These are phyloP conservation scores for Petromus typicus DNA, from an alignment of 2,113 vertebrate species.

Conservation along the genomic window DNA sequence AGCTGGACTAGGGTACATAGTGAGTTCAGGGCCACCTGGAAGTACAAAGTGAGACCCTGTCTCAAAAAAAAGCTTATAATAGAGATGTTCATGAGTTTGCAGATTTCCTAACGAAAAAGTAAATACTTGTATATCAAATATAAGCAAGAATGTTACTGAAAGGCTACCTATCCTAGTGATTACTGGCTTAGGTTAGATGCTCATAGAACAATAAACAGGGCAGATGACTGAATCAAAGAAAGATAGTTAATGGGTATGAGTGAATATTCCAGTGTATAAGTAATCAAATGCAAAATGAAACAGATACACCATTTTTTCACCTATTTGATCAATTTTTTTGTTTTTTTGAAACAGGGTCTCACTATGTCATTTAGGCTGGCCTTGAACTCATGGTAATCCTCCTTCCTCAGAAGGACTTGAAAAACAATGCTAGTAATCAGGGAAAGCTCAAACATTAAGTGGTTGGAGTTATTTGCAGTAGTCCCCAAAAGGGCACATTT, in stretches of 20 bases:
- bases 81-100: neutral
- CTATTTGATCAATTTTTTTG: neutral
- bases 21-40: too few relatives aligned
- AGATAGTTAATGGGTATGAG: slow-evolving; percentile 33
- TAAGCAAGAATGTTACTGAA: neutral
- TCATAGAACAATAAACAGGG: neutral
- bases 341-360: too few relatives aligned
- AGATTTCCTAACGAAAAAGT: neutral
- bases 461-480: neutral
- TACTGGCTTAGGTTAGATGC: neutral
- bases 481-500: neutral
- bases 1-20: neutral
- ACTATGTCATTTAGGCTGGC: too few relatives aligned
- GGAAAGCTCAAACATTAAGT: neutral
- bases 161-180: neutral
- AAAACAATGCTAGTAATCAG: slow-evolving; percentile 7
- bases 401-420: neutral
- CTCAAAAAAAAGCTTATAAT: neutral
- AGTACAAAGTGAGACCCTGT: neutral
- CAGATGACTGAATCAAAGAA: slow-evolving; percentile 31
- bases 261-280: neutral
- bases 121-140: neutral
- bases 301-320: neutral
- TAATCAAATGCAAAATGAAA: slow-evolving; percentile 47
- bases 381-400: too few relatives aligned